A percentile compares a stretch with the other conserved stretches of the same genome.
Conservation (phyloP, 2,888 invertebrate species). For the Agapetus fuscipes region DNA sequence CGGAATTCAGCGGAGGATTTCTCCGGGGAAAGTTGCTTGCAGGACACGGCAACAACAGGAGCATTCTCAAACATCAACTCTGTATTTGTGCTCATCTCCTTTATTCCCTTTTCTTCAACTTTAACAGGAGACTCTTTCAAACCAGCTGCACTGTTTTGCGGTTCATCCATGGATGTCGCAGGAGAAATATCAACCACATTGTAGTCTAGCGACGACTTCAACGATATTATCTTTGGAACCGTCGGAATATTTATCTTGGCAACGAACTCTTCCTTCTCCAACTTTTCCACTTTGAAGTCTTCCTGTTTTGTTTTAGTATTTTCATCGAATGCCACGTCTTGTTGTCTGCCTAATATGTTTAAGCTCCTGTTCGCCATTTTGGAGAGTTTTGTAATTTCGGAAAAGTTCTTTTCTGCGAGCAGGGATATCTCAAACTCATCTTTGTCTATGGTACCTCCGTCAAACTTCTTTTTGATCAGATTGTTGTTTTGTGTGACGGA, state of each 20-base stretch:
- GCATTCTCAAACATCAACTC: not conserved
- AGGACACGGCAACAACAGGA: not conserved
- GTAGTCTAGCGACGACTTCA: conserved; percentile 30
- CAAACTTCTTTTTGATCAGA: conserved; percentile 34
- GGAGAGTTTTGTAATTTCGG: conserved; percentile 38
- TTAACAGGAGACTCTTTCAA: conserved; percentile 22
- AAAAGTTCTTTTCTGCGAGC: conserved; percentile 40
- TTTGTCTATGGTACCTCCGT: conserved; percentile 22
- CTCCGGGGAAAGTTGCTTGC: not conserved
- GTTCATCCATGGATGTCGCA: conserved; percentile 41
- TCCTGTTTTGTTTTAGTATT: conserved; percentile 17
- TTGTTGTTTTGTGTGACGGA: conserved; percentile 40
- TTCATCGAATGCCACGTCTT: conserved; percentile 26
- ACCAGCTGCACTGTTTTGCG: conserved; percentile 32
- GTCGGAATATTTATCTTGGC: conserved; percentile 36
- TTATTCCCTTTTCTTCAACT: not conserved
- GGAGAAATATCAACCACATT: conserved; percentile 26
- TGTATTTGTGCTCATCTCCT: not conserved
- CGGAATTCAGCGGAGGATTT: conserved; percentile 19
- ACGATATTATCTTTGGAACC: conserved; percentile 36
- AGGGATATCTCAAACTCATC: conserved; percentile 30
- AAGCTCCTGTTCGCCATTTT: conserved; percentile 41
- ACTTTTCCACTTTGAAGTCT: conserved; percentile 15
- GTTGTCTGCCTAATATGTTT: conserved; percentile 35
- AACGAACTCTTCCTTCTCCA: conserved; percentile 1